phyloP scores from a whole-genome alignment of 1,140 invertebrate genomes.

The Nephila pilipes region DNA sequence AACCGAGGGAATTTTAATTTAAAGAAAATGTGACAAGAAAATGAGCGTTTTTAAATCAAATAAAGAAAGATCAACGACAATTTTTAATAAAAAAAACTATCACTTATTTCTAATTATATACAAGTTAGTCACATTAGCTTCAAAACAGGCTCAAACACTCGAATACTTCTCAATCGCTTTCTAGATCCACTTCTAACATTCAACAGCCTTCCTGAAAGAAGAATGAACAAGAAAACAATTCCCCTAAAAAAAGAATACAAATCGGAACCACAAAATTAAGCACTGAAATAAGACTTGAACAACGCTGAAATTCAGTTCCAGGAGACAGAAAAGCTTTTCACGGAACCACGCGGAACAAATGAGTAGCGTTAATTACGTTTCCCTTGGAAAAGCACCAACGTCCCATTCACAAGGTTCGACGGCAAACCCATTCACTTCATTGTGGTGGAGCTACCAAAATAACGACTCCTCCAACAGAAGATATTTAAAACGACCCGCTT shows the following conservation, averaged over 20 bases:
- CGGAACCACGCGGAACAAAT: not conserved
- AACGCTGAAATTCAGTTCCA: not conserved
- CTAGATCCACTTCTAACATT: too few relatives aligned
- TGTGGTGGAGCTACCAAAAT: slow-evolving; percentile 23
- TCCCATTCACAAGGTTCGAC: slow-evolving; percentile 27
- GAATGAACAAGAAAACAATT: too few relatives aligned
- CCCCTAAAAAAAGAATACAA: not conserved
- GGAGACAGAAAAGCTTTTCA: not conserved
- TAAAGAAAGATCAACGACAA: too few relatives aligned
- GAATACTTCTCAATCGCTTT: too few relatives aligned
- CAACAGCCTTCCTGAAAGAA: too few relatives aligned
- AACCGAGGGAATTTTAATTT: too few relatives aligned
- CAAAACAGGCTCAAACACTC: too few relatives aligned
- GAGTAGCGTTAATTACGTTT: slow-evolving; percentile 28
- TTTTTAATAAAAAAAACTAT: too few relatives aligned
- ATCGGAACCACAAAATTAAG: not conserved
- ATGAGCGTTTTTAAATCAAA: too few relatives aligned
- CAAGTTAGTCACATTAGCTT: too few relatives aligned
- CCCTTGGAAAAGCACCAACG: not conserved
- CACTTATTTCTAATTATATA: too few relatives aligned
- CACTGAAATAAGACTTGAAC: not conserved
- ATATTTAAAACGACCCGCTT: slow-evolving; percentile 37
- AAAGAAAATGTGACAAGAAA: too few relatives aligned
- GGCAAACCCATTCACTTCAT: not conserved
- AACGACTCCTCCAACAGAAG: slow-evolving; percentile 23